phyloP scores from a whole-genome alignment of 1,140 invertebrate genomes.

The Araneus ventricosus region DNA sequence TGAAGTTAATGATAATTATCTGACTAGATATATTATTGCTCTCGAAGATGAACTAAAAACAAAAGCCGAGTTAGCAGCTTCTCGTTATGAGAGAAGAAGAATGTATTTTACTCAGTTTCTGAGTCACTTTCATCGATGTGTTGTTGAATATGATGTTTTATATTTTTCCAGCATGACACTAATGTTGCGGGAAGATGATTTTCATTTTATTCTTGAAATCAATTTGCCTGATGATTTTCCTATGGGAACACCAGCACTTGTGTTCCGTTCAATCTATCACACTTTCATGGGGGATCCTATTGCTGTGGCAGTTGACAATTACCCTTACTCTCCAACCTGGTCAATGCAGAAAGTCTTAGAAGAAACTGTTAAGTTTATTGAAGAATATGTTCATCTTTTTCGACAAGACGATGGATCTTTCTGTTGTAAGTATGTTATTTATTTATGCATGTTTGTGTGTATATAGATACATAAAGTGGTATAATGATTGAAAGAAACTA shows the following conservation, averaged over 20 bases:
- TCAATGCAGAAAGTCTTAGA: conserved; percentile 14
- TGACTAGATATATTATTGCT: conserved; percentile 21
- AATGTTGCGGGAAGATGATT: conserved; percentile 41
- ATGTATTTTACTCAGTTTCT: conserved; percentile 42
- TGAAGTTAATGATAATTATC: not conserved
- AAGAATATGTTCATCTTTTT: conserved; percentile 38
- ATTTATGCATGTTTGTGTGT: not conserved
- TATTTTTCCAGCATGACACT: conserved; percentile 3
- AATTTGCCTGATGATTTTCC: conserved; percentile 50
- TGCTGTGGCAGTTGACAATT: conserved; percentile 28
- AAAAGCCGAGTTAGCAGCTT: conserved; percentile 19
- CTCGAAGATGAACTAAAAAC: conserved; percentile 21
- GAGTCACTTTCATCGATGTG: conserved; percentile 31
- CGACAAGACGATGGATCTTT: conserved; percentile 17
- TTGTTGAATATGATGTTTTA: conserved; percentile 47
- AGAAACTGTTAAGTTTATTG: conserved; percentile 48
- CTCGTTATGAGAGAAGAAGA: conserved; percentile 45
- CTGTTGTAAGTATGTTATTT: conserved; percentile 28
- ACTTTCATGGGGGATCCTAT: conserved; percentile 9
- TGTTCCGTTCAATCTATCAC: conserved; percentile 62
- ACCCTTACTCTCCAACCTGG: conserved; percentile 43
- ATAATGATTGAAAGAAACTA: no score
- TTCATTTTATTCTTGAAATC: conserved; percentile 55
- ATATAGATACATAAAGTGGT: not conserved
- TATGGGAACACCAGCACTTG: not conserved